These are phyloP conservation scores for Conger conger DNA, from an alignment of 2,113 vertebrate genomes.

Conservation along the genomic window DNA sequence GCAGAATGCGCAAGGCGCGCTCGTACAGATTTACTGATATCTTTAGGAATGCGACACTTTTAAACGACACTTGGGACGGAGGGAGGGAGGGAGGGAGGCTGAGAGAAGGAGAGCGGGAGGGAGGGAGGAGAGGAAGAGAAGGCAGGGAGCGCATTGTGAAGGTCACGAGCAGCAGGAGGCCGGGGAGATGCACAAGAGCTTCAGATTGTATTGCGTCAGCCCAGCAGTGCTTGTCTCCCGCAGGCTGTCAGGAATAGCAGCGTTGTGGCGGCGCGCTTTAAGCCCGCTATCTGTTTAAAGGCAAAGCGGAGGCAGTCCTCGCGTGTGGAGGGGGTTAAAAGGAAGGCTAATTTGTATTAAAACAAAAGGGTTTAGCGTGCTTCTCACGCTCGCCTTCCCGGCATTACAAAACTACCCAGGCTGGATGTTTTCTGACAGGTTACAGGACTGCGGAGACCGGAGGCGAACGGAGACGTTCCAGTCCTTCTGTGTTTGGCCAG, in stretches of 20 bases:
- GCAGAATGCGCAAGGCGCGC: background rate
- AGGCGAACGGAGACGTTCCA: background rate
- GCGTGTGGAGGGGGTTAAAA: background rate
- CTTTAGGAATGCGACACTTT: slow-evolving; percentile 10
- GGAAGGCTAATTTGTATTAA: background rate
- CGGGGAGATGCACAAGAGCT: slow-evolving; percentile 14
- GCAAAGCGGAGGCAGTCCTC: background rate
- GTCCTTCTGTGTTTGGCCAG: background rate
- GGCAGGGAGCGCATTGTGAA: slow-evolving; percentile 31
- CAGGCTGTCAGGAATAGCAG: background rate
- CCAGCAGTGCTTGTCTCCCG: background rate
- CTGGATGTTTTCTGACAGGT: background rate
- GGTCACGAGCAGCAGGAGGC: slow-evolving; percentile 41
- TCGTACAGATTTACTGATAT: slow-evolving; percentile 2
- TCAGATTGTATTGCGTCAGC: slow-evolving; percentile 34
- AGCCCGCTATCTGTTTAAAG: background rate
- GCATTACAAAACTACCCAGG: background rate
- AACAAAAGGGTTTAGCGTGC: background rate
- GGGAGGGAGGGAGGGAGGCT: too few relatives aligned
- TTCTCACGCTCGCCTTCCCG: background rate
- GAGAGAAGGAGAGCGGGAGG: background rate
- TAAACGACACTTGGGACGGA: slow-evolving; percentile 19
- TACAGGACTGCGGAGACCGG: background rate
- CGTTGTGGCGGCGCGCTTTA: background rate
- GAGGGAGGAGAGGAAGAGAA: background rate